Evolutionary conservation across 1,140 invertebrate species (phyloP).

Genomic region (Drosophila auraria): DNA sequence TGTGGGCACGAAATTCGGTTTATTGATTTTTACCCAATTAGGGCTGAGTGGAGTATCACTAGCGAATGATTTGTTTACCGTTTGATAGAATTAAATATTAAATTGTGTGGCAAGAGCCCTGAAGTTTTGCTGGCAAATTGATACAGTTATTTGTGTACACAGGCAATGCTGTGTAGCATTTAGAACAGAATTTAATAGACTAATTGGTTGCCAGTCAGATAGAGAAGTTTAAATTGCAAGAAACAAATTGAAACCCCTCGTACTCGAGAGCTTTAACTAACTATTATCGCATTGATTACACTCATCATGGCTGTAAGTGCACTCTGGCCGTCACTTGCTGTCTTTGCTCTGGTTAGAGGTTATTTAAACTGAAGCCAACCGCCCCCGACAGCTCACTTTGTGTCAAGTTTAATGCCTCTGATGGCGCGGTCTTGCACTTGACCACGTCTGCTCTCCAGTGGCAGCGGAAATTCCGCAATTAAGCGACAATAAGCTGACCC

Average conservation of each 20-base stretch:
- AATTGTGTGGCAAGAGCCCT: constrained; percentile 5
- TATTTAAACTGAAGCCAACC: constrained; percentile 30
- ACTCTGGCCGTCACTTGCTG: constrained; percentile 10
- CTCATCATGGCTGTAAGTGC: constrained; percentile 27
- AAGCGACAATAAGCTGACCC: constrained; percentile 72
- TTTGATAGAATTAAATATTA: constrained; percentile 5
- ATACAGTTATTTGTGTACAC: constrained; percentile 9
- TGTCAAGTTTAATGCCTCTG: constrained; percentile 44
- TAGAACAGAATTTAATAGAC: constrained; percentile 2
- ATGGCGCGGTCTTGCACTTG: constrained; percentile 40
- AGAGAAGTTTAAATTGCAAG: neutral
- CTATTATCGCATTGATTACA: constrained; percentile 25
- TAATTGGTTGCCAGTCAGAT: constrained; percentile 11
- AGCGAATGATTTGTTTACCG: constrained; percentile 17
- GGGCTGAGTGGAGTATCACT: constrained; percentile 5
- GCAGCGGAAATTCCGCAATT: constrained; percentile 64
- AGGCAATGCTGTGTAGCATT: neutral
- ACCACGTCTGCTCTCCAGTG: constrained; percentile 8
- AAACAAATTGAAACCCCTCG: neutral
- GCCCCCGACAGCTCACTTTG: constrained; percentile 17
- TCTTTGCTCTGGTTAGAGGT: constrained; percentile 20
- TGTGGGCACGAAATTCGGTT: constrained; percentile 31
- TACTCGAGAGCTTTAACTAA: neutral
- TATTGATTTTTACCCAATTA: constrained; percentile 40
- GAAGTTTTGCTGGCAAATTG: neutral